Percentiles rank a stretch among this genome's conserved stretches.
Conservation (phyloP, 2,113 vertebrate species). For the Tapirus terrestris region DNA sequence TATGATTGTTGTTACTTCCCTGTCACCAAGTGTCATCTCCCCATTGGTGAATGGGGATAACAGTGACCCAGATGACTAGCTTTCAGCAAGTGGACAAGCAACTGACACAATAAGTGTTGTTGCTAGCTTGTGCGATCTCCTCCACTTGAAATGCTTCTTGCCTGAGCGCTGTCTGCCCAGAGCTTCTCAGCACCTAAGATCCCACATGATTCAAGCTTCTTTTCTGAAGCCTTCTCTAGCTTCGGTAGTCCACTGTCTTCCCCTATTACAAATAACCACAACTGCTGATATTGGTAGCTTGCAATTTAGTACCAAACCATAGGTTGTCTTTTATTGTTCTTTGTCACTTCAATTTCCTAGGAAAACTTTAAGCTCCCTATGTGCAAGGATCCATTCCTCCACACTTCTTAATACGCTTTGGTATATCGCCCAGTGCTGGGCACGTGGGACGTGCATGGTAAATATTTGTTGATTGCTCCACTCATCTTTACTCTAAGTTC, state of each 20-base stretch:
- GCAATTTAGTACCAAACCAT: background rate
- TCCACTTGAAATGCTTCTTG: background rate
- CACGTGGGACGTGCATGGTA: background rate
- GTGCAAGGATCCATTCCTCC: background rate
- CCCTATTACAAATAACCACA: background rate
- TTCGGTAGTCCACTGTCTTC: too few species aligned
- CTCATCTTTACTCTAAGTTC: background rate
- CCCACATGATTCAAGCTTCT: background rate
- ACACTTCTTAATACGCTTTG: background rate
- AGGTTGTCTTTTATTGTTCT: background rate
- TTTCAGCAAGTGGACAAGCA: background rate
- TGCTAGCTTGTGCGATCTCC: background rate
- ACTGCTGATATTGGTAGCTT: accelerated
- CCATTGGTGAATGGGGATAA: background rate
- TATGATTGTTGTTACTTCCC: background rate
- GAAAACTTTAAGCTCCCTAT: background rate
- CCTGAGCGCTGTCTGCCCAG: background rate
- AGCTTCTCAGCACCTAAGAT: background rate
- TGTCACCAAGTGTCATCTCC: background rate
- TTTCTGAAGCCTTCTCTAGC: background rate
- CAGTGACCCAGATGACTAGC: background rate
- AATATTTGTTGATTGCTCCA: background rate
- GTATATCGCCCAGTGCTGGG: background rate
- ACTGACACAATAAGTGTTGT: background rate
- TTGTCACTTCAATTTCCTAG: background rate